Percentiles rank a stretch among this genome's conserved stretches.
Evolutionary conservation across 2,797 vertebrate genomes (phyloP).

Genomic region (Darevskia mixta): DNA sequence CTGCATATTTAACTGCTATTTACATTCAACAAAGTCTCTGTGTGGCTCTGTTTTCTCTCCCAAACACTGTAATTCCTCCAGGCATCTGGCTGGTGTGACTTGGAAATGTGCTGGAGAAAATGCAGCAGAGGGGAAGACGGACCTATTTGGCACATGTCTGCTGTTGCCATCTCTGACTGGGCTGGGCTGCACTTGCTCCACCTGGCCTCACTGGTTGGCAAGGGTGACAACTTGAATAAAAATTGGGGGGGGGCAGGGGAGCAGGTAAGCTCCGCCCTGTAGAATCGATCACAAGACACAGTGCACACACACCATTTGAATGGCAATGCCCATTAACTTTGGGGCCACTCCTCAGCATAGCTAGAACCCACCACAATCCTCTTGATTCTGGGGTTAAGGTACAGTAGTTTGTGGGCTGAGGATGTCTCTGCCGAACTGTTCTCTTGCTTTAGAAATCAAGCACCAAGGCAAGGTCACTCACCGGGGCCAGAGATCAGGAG

Average conservation of each 20-base stretch:
- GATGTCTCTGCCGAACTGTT: fast-evolving
- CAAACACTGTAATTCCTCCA: conserved; percentile 62
- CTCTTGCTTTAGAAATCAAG: neutral
- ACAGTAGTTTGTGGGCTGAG: neutral
- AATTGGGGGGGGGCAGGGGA: too few species aligned
- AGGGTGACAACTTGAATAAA: too few species aligned
- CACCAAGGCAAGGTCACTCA: fast-evolving
- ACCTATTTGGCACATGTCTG: neutral
- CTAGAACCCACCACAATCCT: neutral
- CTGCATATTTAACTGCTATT: conserved; percentile 80
- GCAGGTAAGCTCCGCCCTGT: too few species aligned
- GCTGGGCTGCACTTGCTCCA: neutral
- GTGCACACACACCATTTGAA: too few species aligned
- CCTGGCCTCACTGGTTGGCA: too few species aligned
- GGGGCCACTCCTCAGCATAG: too few species aligned
- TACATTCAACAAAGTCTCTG: conserved; percentile 77
- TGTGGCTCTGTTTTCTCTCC: conserved; percentile 73
- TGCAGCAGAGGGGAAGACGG: neutral
- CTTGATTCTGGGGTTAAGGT: neutral
- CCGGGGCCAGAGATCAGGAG: fast-evolving
- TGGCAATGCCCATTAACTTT: too few species aligned
- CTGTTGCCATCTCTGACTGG: neutral
- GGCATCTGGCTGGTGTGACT: conserved; percentile 55
- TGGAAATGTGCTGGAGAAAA: conserved; percentile 27
- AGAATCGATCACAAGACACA: too few species aligned